Evolutionary conservation across 2,888 invertebrate genomes (phyloP).

Genomic region (Alcis repandata): DNA sequence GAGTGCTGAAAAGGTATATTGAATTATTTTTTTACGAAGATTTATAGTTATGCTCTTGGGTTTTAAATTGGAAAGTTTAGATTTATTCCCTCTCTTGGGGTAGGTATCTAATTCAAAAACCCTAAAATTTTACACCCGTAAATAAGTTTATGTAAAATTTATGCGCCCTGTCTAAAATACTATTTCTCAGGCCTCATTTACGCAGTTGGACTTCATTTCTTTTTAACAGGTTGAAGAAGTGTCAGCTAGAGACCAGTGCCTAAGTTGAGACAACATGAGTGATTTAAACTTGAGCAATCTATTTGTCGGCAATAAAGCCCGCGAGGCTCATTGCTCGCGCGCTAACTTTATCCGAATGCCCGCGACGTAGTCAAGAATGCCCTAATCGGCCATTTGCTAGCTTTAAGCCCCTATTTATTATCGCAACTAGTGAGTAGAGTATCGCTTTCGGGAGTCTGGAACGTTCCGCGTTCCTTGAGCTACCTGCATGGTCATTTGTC

Average conservation of each 20-base stretch:
- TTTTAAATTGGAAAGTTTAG: conserved; percentile 12
- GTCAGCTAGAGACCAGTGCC: neutral
- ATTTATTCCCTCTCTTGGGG: neutral
- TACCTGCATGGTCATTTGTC: conserved; percentile 69
- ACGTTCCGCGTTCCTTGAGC: conserved; percentile 68
- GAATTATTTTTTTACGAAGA: conserved; percentile 14
- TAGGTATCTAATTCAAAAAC: conserved; percentile 3
- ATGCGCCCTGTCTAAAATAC: neutral
- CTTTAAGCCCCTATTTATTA: conserved; percentile 80
- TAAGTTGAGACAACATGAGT: conserved; percentile 50
- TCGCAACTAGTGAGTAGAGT: conserved; percentile 74
- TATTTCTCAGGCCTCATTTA: neutral
- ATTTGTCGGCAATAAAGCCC: conserved; percentile 71
- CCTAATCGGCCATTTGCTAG: conserved; percentile 80
- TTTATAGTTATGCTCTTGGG: conserved; percentile 1
- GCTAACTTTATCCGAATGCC: conserved; percentile 81
- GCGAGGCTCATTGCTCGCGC: conserved; percentile 73
- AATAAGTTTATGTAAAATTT: neutral
- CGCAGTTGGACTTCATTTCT: neutral
- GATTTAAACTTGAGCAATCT: conserved; percentile 68
- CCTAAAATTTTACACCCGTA: neutral
- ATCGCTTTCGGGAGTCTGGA: conserved; percentile 75
- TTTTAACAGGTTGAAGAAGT: neutral
- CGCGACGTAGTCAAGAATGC: conserved; percentile 79
- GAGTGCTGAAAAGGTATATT: conserved; percentile 16